phyloP scores from a whole-genome alignment of 2,113 vertebrate species.

The Toxostoma redivivum region DNA sequence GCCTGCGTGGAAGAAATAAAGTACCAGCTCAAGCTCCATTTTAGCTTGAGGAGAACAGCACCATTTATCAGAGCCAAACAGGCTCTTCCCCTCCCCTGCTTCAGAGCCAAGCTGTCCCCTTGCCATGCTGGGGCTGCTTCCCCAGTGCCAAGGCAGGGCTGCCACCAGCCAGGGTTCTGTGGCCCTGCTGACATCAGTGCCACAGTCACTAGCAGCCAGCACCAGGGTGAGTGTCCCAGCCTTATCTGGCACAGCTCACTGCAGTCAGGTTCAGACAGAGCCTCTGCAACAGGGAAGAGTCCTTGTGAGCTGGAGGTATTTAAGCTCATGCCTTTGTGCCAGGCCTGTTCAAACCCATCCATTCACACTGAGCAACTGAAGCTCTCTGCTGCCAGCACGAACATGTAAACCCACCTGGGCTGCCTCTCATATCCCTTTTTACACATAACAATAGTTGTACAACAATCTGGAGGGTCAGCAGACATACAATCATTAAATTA shows the following conservation, averaged over 20 bases:
- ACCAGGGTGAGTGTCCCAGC: accelerated
- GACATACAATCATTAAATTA: not conserved
- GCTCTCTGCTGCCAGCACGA: not conserved
- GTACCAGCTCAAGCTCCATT: not conserved
- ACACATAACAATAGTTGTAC: not conserved
- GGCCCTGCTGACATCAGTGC: not conserved
- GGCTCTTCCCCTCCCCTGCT: not conserved
- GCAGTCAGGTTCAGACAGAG: not conserved
- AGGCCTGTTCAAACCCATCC: not conserved
- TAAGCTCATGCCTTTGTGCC: accelerated
- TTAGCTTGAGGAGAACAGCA: not conserved
- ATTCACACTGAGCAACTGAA: not conserved
- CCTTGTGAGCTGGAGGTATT: not conserved
- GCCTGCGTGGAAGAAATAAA: not conserved
- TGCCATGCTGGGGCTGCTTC: not conserved
- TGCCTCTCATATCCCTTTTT: not conserved
- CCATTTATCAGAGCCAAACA: not conserved
- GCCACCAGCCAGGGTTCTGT: accelerated
- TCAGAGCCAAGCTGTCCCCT: not conserved
- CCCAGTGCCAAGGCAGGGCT: not conserved
- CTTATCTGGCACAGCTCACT: not conserved
- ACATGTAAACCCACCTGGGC: not conserved
- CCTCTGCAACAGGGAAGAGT: not conserved
- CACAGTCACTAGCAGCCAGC: accelerated
- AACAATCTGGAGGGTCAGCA: not conserved